These are phyloP conservation scores for Athalia cordata DNA, from an alignment of 2,888 invertebrate species.

Conservation along the genomic window DNA sequence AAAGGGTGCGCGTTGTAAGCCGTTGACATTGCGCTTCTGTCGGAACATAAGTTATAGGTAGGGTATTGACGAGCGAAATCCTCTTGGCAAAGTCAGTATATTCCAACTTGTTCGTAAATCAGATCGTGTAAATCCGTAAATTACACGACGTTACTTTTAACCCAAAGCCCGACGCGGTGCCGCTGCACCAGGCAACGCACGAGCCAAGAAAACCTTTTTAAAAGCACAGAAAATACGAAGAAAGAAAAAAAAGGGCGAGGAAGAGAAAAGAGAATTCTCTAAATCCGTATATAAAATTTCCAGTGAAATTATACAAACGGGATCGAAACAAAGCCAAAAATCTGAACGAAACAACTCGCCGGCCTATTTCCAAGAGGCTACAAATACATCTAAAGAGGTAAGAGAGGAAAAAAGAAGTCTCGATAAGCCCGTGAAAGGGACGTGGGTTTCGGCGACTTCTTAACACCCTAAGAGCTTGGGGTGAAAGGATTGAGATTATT, in stretches of 20 bases:
- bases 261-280: background rate
- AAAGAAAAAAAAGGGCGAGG: background rate
- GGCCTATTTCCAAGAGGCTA: no score
- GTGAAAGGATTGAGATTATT: slow-evolving; percentile 35
- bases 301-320: no score
- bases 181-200: background rate
- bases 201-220: no score
- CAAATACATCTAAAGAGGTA: no score
- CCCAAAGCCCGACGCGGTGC: no score
- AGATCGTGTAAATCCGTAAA: slow-evolving; percentile 23
- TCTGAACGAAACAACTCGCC: no score
- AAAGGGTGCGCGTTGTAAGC: background rate
- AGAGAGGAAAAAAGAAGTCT: background rate
- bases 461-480: background rate
- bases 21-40: background rate
- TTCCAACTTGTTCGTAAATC: slow-evolving; percentile 26
- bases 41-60: slow-evolving; percentile 23
- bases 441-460: slow-evolving; percentile 25
- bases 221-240: background rate
- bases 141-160: slow-evolving; percentile 17
- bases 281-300: no score
- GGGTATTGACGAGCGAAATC: slow-evolving; percentile 30
- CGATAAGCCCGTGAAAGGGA: slow-evolving; percentile 39
- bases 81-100: slow-evolving; percentile 16
- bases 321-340: no score